These are phyloP conservation scores for Zele albiditarsus DNA, from an alignment of 2,888 invertebrate genomes.

Conservation along the genomic window DNA sequence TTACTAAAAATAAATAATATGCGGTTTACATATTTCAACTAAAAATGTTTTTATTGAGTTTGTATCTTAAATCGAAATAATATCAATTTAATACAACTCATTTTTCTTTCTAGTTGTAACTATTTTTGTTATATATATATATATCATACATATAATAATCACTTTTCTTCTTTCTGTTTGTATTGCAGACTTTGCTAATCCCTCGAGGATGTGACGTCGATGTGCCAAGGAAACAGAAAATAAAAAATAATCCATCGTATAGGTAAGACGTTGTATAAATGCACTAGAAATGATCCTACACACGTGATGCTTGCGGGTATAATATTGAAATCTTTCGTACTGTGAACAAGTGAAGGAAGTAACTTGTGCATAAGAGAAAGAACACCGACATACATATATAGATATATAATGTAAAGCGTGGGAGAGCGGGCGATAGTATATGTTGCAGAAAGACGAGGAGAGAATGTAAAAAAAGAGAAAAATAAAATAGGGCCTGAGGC, in stretches of 20 bases:
- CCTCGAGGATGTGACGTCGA: constrained; percentile 23
- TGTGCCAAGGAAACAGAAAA: background rate
- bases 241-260: background rate
- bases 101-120: too few species aligned
- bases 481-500: constrained; percentile 58
- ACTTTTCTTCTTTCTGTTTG: background rate
- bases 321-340: background rate
- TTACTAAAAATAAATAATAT: too few species aligned
- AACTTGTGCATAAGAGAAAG: constrained; percentile 9
- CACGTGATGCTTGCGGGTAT: background rate
- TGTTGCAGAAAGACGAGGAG: background rate
- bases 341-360: background rate
- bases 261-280: constrained; percentile 6
- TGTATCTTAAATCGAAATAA: too few species aligned
- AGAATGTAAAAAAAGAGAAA: background rate
- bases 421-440: background rate
- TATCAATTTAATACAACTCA: too few species aligned
- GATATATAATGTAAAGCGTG: background rate
- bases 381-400: constrained; percentile 14
- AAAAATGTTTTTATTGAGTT: too few species aligned
- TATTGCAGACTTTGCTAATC: constrained; percentile 6
- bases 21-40: too few species aligned
- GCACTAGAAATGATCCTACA: background rate
- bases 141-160: too few species aligned
- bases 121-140: too few species aligned